These are phyloP conservation scores for Microctonus brassicae DNA, from an alignment of 2,888 invertebrate species.

Conservation along the genomic window DNA sequence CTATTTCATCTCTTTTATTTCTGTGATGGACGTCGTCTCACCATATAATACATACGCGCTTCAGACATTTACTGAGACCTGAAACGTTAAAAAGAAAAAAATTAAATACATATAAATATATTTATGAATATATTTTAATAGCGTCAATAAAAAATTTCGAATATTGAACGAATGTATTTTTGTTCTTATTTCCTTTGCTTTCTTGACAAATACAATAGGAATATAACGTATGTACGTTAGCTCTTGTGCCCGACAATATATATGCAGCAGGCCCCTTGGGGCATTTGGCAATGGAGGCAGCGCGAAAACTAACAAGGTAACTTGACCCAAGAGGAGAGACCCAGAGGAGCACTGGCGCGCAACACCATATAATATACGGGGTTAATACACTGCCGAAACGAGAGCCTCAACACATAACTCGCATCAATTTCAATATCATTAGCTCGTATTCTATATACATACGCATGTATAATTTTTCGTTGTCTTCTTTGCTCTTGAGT, in stretches of 20 bases:
- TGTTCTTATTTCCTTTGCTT: background rate
- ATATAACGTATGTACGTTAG: background rate
- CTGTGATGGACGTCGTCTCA: constrained; percentile 6
- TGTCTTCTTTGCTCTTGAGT: constrained; percentile 8
- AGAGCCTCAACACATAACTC: constrained; percentile 58
- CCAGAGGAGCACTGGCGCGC: constrained; percentile 27
- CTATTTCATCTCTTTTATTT: constrained; percentile 31
- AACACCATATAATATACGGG: constrained; percentile 40
- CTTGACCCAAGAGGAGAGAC: constrained; percentile 54
- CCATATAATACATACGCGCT: background rate
- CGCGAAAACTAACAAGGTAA: constrained; percentile 66
- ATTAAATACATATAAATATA: background rate
- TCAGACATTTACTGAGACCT: constrained; percentile 1
- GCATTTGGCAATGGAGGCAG: constrained; percentile 51
- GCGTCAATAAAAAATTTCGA: constrained; percentile 1
- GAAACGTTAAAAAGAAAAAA: background rate
- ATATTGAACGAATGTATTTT: background rate
- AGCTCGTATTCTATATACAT: constrained; percentile 48
- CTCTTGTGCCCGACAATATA: background rate
- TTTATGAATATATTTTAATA: background rate
- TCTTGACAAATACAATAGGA: constrained; percentile 26
- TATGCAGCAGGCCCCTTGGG: constrained; percentile 14
- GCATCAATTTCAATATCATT: constrained; percentile 66
- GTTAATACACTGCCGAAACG: constrained; percentile 54
- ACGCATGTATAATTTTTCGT: background rate